Conservation (phyloP, 2,888 invertebrate species). For the Bembecia ichneumoniformis region DNA sequence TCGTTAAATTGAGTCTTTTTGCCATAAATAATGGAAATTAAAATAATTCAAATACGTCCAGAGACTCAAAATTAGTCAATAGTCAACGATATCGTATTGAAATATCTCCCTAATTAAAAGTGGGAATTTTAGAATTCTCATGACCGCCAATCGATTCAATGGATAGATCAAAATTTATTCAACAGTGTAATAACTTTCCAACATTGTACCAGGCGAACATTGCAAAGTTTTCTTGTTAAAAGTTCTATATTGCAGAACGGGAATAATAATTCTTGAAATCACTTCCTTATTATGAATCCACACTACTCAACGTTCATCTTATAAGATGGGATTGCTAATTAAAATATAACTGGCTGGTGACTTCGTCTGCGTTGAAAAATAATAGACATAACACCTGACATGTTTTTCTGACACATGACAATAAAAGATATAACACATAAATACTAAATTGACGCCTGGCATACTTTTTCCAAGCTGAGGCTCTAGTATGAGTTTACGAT, state of each 20-base stretch:
- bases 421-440: too few relatives aligned
- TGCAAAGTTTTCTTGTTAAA: slow-evolving; percentile 70
- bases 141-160: slow-evolving; percentile 24
- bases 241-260: slow-evolving; percentile 65
- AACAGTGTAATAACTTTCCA: slow-evolving; percentile 50
- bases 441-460: too few relatives aligned
- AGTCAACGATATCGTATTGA: background rate
- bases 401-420: too few relatives aligned
- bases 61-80: background rate
- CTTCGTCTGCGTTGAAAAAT: background rate
- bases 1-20: too few relatives aligned
- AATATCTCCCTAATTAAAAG: background rate
- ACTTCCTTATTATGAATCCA: slow-evolving; percentile 50
- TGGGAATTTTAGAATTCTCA: background rate
- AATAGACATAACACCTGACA: too few relatives aligned
- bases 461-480: too few relatives aligned
- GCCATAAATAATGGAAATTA: too few relatives aligned
- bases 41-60: too few relatives aligned
- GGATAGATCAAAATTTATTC: slow-evolving; percentile 58
- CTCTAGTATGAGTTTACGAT: too few relatives aligned
- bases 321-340: slow-evolving; percentile 9
- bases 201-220: slow-evolving; percentile 58
- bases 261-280: slow-evolving; percentile 66
- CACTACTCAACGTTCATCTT: slow-evolving; percentile 24
- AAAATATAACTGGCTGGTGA: background rate